These are phyloP conservation scores for Lagocephalus sceleratus DNA, from an alignment of 2,797 vertebrate species.

Conservation along the genomic window DNA sequence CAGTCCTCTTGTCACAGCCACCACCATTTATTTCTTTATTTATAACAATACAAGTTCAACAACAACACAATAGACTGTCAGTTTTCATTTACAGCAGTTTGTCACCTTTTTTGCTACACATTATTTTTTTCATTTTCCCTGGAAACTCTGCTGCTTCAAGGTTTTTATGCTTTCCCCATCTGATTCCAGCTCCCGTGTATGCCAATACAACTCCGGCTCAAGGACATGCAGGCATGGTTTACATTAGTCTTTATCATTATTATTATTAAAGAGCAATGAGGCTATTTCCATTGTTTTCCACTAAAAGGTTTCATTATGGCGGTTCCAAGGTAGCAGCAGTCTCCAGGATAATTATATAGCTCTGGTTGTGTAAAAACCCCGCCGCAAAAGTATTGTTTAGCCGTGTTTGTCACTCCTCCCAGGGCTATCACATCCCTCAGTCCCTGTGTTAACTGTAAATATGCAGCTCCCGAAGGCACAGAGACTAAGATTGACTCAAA, in stretches of 20 bases:
- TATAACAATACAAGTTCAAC: too few relatives aligned
- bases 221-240: conserved; percentile 46
- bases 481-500: conserved; percentile 52
- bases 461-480: conserved; percentile 35
- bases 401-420: conserved; percentile 26
- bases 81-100: not conserved
- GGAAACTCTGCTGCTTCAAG: conserved; percentile 39
- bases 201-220: conserved; percentile 34
- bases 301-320: conserved; percentile 65
- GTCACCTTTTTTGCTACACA: not conserved
- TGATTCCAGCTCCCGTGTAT: conserved; percentile 43
- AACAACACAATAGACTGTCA: not conserved
- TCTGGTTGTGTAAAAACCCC: conserved; percentile 34
- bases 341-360: conserved; percentile 53
- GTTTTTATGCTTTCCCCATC: conserved; percentile 39
- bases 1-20: conserved; percentile 57
- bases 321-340: conserved; percentile 46
- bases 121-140: not conserved
- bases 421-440: not conserved
- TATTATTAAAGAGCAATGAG: conserved; percentile 55
- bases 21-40: conserved; percentile 55
- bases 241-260: conserved; percentile 59
- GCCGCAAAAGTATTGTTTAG: conserved; percentile 41
- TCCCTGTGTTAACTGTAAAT: conserved; percentile 13
- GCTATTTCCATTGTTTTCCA: conserved; percentile 40